These are phyloP conservation scores for Zootoca vivipara DNA, from an alignment of 2,113 vertebrate genomes.

Conservation along the genomic window DNA sequence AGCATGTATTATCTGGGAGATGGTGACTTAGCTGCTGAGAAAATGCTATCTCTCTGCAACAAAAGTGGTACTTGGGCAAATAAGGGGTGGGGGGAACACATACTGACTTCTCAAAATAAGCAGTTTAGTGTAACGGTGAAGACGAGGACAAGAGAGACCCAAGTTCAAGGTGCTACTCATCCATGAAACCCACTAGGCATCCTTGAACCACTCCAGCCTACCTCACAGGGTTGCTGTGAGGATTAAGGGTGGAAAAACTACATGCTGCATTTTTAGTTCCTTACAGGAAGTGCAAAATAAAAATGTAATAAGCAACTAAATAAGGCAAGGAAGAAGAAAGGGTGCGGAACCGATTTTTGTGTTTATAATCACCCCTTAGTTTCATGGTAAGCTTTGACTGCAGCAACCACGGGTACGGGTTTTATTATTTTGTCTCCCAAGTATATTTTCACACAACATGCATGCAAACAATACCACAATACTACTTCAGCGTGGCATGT, in stretches of 20 bases:
- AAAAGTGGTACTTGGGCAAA: too few species aligned
- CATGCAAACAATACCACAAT: accelerated
- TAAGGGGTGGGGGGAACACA: background rate
- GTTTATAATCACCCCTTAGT: background rate
- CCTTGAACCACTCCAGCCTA: background rate
- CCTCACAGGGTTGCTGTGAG: background rate
- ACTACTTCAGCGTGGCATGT: background rate
- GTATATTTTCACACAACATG: too few species aligned
- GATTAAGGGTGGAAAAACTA: background rate
- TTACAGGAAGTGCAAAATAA: background rate
- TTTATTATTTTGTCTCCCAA: background rate
- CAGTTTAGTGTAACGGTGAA: background rate
- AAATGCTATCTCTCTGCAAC: too few species aligned
- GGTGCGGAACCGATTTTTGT: background rate
- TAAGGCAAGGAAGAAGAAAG: background rate
- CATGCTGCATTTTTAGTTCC: background rate
- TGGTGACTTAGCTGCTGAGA: background rate
- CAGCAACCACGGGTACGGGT: background rate
- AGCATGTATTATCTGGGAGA: too few species aligned
- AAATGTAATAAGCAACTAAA: background rate
- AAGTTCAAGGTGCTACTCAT: background rate
- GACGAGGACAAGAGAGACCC: background rate
- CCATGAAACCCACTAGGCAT: background rate
- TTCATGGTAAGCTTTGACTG: background rate
- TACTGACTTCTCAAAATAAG: background rate